A percentile compares a stretch with the other conserved stretches of the same genome.
phyloP scores from a whole-genome alignment of 2,797 vertebrate genomes.

The Acropternis orthonyx region DNA sequence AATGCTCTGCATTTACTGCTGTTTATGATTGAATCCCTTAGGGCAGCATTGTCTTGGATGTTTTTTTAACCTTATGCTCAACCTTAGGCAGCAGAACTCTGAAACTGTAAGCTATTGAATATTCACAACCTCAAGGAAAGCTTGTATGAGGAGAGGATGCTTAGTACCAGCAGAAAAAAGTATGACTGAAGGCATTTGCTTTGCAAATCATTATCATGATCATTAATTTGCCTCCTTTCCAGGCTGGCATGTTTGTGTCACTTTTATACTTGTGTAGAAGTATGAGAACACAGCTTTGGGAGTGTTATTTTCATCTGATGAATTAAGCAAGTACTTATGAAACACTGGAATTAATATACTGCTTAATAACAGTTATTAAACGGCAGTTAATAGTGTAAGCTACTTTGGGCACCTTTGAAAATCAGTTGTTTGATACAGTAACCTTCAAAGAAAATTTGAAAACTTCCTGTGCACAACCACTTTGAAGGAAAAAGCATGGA shows the following conservation, averaged over 20 bases:
- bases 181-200: neutral
- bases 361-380: neutral
- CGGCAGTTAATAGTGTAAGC: neutral
- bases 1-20: neutral
- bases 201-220: neutral
- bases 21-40: neutral
- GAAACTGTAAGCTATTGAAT: neutral
- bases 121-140: neutral
- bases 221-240: neutral
- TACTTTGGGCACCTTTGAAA: neutral
- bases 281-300: neutral
- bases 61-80: neutral
- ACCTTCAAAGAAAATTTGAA: neutral
- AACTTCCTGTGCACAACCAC: neutral
- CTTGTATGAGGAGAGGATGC: neutral
- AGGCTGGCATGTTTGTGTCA: neutral
- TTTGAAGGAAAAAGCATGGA: neutral
- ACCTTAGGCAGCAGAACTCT: neutral
- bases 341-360: neutral
- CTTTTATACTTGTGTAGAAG: neutral
- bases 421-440: neutral
- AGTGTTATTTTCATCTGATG: neutral
- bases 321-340: neutral
- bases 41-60: neutral
- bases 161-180: neutral